Conservation (phyloP, 2,888 invertebrate genomes). For the Julus scanicus region DNA sequence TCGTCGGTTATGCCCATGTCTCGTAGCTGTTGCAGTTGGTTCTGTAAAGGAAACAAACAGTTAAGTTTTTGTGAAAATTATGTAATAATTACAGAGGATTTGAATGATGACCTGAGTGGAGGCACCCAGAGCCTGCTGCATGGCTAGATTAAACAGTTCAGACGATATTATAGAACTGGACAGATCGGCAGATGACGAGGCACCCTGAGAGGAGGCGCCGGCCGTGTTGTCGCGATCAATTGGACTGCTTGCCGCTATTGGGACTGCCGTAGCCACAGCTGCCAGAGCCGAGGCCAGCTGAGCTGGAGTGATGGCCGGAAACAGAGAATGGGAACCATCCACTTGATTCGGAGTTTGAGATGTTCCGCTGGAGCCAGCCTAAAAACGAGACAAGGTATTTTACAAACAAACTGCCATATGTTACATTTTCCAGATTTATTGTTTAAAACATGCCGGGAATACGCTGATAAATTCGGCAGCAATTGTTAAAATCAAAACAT, state of each 20-base stretch:
- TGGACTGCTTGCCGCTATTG: background rate
- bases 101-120: slow-evolving; percentile 51
- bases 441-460: too few relatives aligned
- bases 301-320: slow-evolving; percentile 57
- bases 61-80: background rate
- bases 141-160: slow-evolving; percentile 83
- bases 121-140: slow-evolving; percentile 73
- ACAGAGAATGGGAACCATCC: background rate
- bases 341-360: slow-evolving; percentile 43
- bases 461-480: too few relatives aligned
- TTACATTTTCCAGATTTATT: too few relatives aligned
- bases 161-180: slow-evolving; percentile 73
- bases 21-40: slow-evolving; percentile 76
- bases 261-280: slow-evolving; percentile 50
- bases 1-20: slow-evolving; percentile 92
- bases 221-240: background rate
- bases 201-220: background rate
- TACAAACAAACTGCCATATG: too few relatives aligned
- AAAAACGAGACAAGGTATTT: background rate
- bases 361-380: slow-evolving; percentile 49
- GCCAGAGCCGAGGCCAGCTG: slow-evolving; percentile 57
- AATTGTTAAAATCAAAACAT: too few relatives aligned
- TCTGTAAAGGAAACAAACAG: slow-evolving; percentile 59
- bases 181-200: background rate
- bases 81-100: background rate